Percentiles rank a stretch among this genome's conserved stretches.
phyloP scores from a whole-genome alignment of 2,888 invertebrate species.

The Lobophora halterata region DNA sequence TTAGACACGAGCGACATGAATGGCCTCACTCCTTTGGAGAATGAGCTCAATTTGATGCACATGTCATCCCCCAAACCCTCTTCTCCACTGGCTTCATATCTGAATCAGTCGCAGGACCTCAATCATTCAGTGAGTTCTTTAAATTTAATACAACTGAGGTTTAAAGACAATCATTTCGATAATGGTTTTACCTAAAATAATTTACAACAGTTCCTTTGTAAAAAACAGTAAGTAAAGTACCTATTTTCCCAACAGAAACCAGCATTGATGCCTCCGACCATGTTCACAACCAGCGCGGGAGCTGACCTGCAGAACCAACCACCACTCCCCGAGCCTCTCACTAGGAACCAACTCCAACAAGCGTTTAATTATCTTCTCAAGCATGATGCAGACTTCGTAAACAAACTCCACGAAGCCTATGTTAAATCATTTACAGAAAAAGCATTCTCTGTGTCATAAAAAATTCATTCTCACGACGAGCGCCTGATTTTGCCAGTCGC shows the following conservation, averaged over 20 bases:
- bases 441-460: slow-evolving; percentile 74
- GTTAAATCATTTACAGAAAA: slow-evolving; percentile 90
- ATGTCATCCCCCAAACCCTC: slow-evolving; percentile 77
- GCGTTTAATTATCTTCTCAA: slow-evolving; percentile 93
- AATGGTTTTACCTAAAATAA: too few relatives aligned
- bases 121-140: slow-evolving; percentile 56
- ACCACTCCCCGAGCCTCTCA: slow-evolving; percentile 90
- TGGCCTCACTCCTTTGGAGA: slow-evolving; percentile 71
- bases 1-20: slow-evolving; percentile 58
- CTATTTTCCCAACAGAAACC: slow-evolving; percentile 77
- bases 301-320: slow-evolving; percentile 57
- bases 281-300: slow-evolving; percentile 86
- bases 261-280: slow-evolving; percentile 91
- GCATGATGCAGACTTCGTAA: slow-evolving; percentile 93
- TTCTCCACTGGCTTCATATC: slow-evolving; percentile 79
- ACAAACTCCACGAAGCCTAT: slow-evolving; percentile 95
- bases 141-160: slow-evolving; percentile 27
- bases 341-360: slow-evolving; percentile 93
- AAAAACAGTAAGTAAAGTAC: neutral
- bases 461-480: slow-evolving; percentile 49
- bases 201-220: too few relatives aligned
- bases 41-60: slow-evolving; percentile 76
- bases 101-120: slow-evolving; percentile 73
- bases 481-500: slow-evolving; percentile 51
- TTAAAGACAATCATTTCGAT: too few relatives aligned